Evolutionary conservation across 2,113 vertebrate species (phyloP).

Genomic region (Phaetusa simplex): DNA sequence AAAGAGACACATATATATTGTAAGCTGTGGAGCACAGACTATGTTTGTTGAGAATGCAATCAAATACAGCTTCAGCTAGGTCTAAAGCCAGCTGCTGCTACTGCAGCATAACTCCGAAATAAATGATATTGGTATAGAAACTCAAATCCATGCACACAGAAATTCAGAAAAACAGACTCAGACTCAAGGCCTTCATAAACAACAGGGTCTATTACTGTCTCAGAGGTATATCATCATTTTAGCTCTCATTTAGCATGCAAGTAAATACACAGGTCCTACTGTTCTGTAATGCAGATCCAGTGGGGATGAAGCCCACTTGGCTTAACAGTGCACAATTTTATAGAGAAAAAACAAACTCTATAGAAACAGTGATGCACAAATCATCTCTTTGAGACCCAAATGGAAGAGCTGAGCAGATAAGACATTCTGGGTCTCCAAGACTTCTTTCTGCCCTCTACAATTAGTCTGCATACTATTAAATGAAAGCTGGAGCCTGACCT

Average conservation of each 20-base stretch:
- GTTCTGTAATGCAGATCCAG: not conserved
- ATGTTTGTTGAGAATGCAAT: not conserved
- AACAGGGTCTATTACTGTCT: not conserved
- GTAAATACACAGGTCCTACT: not conserved
- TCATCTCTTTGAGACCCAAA: not conserved
- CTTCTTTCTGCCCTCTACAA: slow-evolving; percentile 60
- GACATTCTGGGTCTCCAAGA: not conserved
- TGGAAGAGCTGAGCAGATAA: not conserved
- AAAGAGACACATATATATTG: not conserved
- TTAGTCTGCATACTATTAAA: slow-evolving; percentile 71
- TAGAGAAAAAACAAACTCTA: not conserved
- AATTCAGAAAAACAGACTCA: not conserved
- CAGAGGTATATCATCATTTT: not conserved
- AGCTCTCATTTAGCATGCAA: not conserved
- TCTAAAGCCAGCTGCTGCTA: slow-evolving; percentile 17
- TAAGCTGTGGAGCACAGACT: not conserved
- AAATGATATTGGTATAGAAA: slow-evolving; percentile 8
- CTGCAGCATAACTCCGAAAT: not conserved
- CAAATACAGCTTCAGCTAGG: not conserved
- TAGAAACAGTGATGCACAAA: not conserved
- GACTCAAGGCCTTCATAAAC: not conserved
- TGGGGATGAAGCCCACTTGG: not conserved
- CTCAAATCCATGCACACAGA: not conserved
- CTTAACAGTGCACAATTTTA: not conserved
- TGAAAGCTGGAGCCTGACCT: slow-evolving; percentile 76